A percentile compares a stretch with the other conserved stretches of the same genome.
Conservation (phyloP, 2,113 vertebrate species). For the Rhabdornis inornatus region DNA sequence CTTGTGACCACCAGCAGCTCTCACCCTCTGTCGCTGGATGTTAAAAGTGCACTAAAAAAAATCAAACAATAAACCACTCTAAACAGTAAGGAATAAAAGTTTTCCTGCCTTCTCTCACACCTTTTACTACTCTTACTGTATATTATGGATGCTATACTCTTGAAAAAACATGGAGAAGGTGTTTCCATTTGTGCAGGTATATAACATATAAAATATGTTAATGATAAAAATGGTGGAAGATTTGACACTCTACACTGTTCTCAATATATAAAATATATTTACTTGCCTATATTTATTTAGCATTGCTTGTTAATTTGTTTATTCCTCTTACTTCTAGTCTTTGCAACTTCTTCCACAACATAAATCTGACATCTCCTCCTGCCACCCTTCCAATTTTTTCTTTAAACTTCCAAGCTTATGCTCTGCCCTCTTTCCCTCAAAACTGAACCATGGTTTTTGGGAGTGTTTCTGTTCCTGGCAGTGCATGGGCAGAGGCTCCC, state of each 20-base stretch:
- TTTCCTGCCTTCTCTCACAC: neutral
- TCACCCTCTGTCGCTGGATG: neutral
- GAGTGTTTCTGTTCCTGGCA: neutral
- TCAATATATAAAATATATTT: neutral
- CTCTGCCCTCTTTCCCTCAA: neutral
- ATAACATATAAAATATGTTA: rapidly evolving
- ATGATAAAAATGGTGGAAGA: neutral
- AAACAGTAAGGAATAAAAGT: neutral
- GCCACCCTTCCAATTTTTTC: neutral
- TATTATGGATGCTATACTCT: neutral
- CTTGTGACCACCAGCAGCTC: neutral
- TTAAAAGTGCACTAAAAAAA: neutral
- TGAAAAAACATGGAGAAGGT: neutral
- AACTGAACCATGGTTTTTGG: neutral
- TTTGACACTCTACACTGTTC: neutral
- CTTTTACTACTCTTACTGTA: neutral
- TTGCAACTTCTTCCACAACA: neutral
- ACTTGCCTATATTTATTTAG: neutral
- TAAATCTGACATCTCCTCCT: neutral
- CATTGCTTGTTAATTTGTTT: neutral
- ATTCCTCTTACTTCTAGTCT: neutral
- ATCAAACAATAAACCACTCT: neutral
- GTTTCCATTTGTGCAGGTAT: neutral
- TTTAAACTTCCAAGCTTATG: neutral
- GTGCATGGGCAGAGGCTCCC: neutral